Conservation (phyloP, 2,113 vertebrate species). For the Gasterosteus nipponicus region DNA sequence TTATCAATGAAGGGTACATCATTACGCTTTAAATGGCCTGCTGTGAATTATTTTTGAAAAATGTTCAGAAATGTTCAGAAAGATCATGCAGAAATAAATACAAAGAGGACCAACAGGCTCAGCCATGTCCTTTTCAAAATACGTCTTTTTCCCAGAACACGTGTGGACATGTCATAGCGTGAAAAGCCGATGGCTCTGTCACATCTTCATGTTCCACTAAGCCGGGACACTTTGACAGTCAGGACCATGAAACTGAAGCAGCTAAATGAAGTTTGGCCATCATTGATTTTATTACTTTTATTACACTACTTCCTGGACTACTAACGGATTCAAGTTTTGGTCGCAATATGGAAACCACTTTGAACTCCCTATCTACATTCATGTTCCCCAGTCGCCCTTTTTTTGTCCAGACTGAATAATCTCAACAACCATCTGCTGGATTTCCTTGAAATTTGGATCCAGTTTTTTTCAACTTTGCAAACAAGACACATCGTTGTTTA, state of each 20-base stretch:
- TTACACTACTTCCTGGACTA: background rate
- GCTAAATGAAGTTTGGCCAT: background rate
- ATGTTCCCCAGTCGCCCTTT: no score
- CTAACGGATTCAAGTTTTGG: background rate
- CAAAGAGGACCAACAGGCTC: constrained; percentile 1
- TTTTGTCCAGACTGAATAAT: background rate
- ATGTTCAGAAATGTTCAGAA: background rate
- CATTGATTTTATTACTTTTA: background rate
- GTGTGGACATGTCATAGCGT: background rate
- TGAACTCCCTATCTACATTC: background rate
- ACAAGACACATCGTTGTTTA: background rate
- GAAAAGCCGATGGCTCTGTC: background rate
- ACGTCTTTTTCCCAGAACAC: background rate
- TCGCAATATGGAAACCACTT: background rate
- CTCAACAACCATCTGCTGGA: background rate
- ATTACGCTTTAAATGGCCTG: background rate
- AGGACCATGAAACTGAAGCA: background rate
- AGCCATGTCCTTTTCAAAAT: background rate
- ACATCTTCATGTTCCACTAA: background rate
- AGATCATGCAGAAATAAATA: constrained; percentile 8
- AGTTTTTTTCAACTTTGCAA: background rate
- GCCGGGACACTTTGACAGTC: background rate
- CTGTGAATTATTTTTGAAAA: background rate
- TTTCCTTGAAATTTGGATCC: background rate
- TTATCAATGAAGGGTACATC: background rate